Evolutionary conservation across 2,113 vertebrate species (phyloP), one percentile per base, ranked within the genome.

Genomic region (Psittacula cyanocephala): DNA sequence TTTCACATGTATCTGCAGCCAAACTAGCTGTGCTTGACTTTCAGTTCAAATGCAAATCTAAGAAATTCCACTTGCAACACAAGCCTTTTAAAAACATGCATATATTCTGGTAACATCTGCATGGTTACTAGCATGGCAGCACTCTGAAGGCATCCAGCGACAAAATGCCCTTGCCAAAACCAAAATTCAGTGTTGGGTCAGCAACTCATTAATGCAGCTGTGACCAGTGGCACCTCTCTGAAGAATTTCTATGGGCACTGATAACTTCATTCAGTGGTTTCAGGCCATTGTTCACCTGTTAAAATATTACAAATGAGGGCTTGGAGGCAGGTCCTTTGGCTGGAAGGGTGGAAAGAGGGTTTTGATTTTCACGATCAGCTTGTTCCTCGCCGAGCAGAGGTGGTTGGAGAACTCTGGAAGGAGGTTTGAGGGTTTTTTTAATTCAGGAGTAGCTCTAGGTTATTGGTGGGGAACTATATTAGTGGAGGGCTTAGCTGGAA

Each of bases 11-110:
- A 33, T 28, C 50, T 6, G 2, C 43, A 31, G 63, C 44, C 59
- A 12, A 6, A 18, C 24, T 82, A 47, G 3, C 8, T 2, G 0
- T 11, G 6, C 29, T 52, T 2, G 4, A 29, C 23, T 25, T n/a
- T 37, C 35, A 13, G 50, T 78, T 81, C 14, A 28, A 53, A 12
- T 44, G 52, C 20, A 47, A 44, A 72, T 31, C 10, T 35, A 8
- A 43, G 46, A 39, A 62, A 35, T 75, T 63, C 35, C 43, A 27
- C 50, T 31, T 81, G 43, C 33, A 22, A 8, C 2, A 1, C 1
- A 1, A 44, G 37, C 8, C 22, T 85, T 60, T 37, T 57, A 12
- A 41, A 52, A 90, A 15, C 3, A 0, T 39, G 17, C 2, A 0
- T 24, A 3, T 31, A 9, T 70, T 43, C 25, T 6, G 37, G 7